A percentile compares a stretch with the other conserved stretches of the same genome.
Conservation (phyloP, 2,888 invertebrate genomes). For the Autographa gamma region DNA sequence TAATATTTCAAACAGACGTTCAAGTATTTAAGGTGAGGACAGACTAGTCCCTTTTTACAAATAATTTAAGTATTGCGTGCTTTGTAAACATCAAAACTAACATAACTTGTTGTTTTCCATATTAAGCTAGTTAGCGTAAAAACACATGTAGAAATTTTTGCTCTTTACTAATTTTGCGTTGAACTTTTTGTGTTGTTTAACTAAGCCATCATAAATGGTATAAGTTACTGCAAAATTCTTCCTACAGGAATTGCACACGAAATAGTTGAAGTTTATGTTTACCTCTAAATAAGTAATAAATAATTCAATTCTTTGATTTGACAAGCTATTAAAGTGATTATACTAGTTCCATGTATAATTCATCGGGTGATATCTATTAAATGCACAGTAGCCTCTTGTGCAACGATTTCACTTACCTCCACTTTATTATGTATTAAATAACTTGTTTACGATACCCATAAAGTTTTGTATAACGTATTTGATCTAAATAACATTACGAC, state of each 20-base stretch:
- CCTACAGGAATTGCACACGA: background rate
- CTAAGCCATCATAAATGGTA: background rate
- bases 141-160: background rate
- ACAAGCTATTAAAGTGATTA: slow-evolving; percentile 48
- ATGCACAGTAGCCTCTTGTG: slow-evolving; percentile 43
- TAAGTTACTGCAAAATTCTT: no score
- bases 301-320: slow-evolving; percentile 39
- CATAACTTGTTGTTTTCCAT: background rate
- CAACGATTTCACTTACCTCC: slow-evolving; percentile 46
- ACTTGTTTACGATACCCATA: slow-evolving; percentile 47
- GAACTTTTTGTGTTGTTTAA: background rate
- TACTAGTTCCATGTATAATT: slow-evolving; percentile 42
- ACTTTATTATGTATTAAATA: slow-evolving; percentile 48
- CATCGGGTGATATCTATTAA: slow-evolving; percentile 38
- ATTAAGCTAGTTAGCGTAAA: background rate
- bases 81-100: slow-evolving; percentile 20
- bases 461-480: slow-evolving; percentile 38
- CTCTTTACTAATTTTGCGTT: slow-evolving; percentile 6
- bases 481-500: slow-evolving; percentile 26
- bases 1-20: slow-evolving; percentile 35
- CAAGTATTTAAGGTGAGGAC: slow-evolving; percentile 29
- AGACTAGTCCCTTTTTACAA: slow-evolving; percentile 22
- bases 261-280: slow-evolving; percentile 5
- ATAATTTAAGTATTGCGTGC: slow-evolving; percentile 45
- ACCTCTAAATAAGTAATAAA: slow-evolving; percentile 21